Evolutionary conservation across 2,113 vertebrate genomes (phyloP).

Genomic region (Dasyornis broadbenti): DNA sequence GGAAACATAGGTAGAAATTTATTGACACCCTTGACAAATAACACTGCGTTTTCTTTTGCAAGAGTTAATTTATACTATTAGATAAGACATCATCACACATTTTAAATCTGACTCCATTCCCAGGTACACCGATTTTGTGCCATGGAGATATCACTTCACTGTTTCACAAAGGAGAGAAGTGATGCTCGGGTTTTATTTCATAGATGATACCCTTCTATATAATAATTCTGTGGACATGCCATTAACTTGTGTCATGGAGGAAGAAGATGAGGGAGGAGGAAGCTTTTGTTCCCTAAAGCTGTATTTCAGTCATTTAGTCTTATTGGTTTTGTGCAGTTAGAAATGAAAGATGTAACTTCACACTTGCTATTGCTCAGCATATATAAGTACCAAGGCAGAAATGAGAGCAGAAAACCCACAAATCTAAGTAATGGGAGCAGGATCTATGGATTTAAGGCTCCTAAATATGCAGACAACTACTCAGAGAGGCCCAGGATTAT

Average conservation of each 20-base stretch:
- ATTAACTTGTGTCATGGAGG: neutral
- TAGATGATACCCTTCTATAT: neutral
- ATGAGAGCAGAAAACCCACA: neutral
- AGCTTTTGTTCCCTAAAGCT: neutral
- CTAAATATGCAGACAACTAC: neutral
- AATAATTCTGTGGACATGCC: neutral
- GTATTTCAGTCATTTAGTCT: neutral
- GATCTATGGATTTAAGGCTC: neutral
- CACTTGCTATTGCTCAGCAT: neutral
- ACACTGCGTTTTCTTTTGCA: neutral
- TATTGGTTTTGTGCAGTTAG: neutral
- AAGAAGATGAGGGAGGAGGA: constrained; percentile 1
- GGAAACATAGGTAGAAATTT: neutral
- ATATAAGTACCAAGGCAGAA: neutral
- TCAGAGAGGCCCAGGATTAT: neutral
- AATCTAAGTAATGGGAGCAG: neutral
- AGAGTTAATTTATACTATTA: neutral
- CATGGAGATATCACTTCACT: rapidly evolving
- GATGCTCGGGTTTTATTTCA: neutral
- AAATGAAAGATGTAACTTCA: neutral
- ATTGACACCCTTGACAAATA: neutral
- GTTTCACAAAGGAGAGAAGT: neutral
- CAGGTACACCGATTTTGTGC: neutral
- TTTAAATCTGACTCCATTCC: neutral
- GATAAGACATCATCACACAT: neutral